These are phyloP conservation scores for Seira musarum DNA, from an alignment of 2,888 invertebrate genomes.

Conservation along the genomic window DNA sequence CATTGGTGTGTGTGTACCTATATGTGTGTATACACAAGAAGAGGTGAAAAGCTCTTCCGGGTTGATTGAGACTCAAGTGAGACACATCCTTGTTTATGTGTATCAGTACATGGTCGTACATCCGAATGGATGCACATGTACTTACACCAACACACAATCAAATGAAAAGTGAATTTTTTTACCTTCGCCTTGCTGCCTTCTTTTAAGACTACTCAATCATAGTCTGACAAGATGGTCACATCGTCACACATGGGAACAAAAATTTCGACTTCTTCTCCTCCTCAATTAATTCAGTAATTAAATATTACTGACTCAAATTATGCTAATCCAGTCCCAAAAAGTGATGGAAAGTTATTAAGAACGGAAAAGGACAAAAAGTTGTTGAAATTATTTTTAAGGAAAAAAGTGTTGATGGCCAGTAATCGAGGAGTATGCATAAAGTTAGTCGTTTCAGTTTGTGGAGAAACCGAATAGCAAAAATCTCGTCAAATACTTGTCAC, in stretches of 20 bases:
- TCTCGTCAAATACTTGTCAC: not conserved
- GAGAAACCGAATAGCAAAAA: conserved; percentile 21
- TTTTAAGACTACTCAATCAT: conserved; percentile 35
- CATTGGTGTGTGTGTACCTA: not conserved
- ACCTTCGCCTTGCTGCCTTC: conserved; percentile 37
- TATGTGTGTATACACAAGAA: conserved; percentile 14
- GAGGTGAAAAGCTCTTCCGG: conserved; percentile 57
- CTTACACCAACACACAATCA: conserved; percentile 2
- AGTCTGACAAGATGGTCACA: conserved; percentile 41
- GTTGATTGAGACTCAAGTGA: conserved; percentile 59
- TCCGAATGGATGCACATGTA: conserved; percentile 58
- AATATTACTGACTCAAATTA: not conserved
- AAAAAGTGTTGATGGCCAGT: conserved; percentile 54
- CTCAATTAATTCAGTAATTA: too few species aligned
- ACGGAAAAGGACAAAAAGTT: conserved; percentile 8
- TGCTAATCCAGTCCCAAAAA: not conserved
- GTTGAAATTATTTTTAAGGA: not conserved
- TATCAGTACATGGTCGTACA: conserved; percentile 53
- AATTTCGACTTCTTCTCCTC: not conserved
- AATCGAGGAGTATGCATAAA: conserved; percentile 41
- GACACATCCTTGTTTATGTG: conserved; percentile 54
- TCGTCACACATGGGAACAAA: conserved; percentile 2
- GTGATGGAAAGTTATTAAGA: not conserved
- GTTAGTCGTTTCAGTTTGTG: conserved; percentile 43
- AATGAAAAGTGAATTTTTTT: conserved; percentile 29